phyloP scores from a whole-genome alignment of 2,888 invertebrate genomes.

The Plebejus melissa region DNA sequence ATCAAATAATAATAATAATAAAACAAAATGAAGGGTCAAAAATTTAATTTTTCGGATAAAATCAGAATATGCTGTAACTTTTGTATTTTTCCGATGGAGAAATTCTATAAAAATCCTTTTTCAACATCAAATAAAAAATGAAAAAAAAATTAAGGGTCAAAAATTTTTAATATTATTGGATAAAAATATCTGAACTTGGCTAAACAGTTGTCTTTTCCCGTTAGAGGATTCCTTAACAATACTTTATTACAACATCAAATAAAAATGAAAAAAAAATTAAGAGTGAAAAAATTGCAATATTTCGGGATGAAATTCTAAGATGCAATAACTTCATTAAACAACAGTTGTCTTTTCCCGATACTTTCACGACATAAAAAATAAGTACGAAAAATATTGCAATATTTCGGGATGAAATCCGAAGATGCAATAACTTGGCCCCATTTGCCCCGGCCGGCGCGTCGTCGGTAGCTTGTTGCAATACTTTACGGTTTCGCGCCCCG shows the following conservation, averaged over 20 bases:
- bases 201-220: no score
- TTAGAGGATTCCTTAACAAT: no score
- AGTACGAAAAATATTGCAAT: conserved; percentile 41
- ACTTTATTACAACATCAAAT: background rate
- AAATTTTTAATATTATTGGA: no score
- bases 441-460: conserved; percentile 39
- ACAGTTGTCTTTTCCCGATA: no score
- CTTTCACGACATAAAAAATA: no score
- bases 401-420: background rate
- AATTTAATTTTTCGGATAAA: conserved; percentile 40
- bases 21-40: background rate
- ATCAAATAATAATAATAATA: no score
- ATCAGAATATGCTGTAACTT: background rate
- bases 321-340: background rate
- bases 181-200: no score
- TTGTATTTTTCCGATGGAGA: no score
- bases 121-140: no score
- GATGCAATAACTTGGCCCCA: conserved; percentile 7
- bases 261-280: background rate
- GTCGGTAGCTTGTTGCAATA: conserved; percentile 69
- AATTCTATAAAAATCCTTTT: no score
- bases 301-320: background rate
- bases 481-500: conserved; percentile 61
- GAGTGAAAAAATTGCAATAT: conserved; percentile 41
- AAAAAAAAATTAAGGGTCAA: background rate